Conservation (phyloP, 2,113 vertebrate genomes). For the Pangasianodon gigas region DNA sequence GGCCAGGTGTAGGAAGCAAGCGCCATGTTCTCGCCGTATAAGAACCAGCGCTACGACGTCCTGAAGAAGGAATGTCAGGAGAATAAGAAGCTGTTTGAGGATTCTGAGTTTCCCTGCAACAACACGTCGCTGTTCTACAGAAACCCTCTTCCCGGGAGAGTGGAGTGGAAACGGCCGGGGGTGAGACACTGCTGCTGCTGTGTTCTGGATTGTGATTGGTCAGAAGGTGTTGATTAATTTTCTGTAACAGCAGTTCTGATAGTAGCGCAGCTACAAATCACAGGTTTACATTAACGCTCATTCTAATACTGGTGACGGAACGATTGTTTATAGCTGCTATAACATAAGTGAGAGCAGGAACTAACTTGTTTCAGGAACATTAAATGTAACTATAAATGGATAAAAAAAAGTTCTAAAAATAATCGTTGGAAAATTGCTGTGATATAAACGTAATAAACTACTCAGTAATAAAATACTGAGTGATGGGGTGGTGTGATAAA, state of each 20-base stretch:
- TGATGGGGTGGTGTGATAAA: neutral
- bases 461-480: too few species aligned
- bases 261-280: neutral
- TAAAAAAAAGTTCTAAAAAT: neutral
- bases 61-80: slow-evolving; percentile 80
- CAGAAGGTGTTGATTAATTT: neutral
- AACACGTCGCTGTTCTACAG: slow-evolving; percentile 82
- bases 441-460: neutral
- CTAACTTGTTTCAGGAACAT: neutral
- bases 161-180: slow-evolving; percentile 90
- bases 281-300: neutral
- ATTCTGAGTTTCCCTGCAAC: slow-evolving; percentile 83
- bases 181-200: slow-evolving; percentile 65
- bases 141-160: slow-evolving; percentile 68
- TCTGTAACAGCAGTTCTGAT: neutral
- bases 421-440: neutral
- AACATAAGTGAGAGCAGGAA: neutral
- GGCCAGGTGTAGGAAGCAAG: neutral
- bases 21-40: slow-evolving; percentile 78
- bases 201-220: neutral
- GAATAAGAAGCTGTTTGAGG: slow-evolving; percentile 81
- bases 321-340: neutral
- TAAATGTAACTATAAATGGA: neutral
- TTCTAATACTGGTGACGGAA: neutral
- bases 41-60: slow-evolving; percentile 80